phyloP scores from a whole-genome alignment of 2,797 vertebrate genomes.

The Eulemur mongoz region DNA sequence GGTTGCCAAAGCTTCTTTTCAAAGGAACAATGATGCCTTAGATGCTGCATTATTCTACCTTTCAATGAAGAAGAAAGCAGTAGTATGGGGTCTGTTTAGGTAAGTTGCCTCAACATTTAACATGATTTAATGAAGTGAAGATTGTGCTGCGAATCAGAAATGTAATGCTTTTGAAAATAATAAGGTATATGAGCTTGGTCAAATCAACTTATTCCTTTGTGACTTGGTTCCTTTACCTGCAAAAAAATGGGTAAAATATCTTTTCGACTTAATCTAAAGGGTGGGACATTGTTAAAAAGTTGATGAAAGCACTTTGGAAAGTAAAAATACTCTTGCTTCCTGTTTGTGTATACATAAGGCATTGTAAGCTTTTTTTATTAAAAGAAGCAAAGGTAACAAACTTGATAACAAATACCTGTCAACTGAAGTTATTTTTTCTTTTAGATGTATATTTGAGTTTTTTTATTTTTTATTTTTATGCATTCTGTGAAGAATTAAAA shows the following conservation, averaged over 20 bases:
- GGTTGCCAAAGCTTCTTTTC: conserved; percentile 98
- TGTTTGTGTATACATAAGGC: neutral
- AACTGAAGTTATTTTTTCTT: neutral
- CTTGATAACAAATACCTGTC: neutral
- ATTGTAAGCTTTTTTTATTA: neutral
- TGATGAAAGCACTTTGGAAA: neutral
- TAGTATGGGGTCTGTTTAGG: conserved; percentile 99
- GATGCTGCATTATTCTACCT: conserved; percentile 98
- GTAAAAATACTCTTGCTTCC: neutral
- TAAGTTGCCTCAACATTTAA: conserved; percentile 75
- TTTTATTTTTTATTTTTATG: neutral
- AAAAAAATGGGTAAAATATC: neutral
- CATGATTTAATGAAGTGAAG: conserved; percentile 31
- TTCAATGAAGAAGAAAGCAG: conserved; percentile 99
- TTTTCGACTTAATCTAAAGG: neutral
- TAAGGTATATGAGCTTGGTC: neutral
- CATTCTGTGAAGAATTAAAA: neutral
- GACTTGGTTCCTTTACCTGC: neutral
- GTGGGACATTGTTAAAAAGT: neutral
- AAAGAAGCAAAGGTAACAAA: neutral
- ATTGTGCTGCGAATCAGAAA: conserved; percentile 33
- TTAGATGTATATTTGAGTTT: neutral
- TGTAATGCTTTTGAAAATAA: conserved; percentile 2
- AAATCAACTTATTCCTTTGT: neutral
- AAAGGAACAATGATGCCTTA: conserved; percentile 96